Percentiles rank a stretch among this genome's conserved stretches.
Evolutionary conservation across 2,113 vertebrate genomes (phyloP).

Genomic region (Tragelaphus imberbis): DNA sequence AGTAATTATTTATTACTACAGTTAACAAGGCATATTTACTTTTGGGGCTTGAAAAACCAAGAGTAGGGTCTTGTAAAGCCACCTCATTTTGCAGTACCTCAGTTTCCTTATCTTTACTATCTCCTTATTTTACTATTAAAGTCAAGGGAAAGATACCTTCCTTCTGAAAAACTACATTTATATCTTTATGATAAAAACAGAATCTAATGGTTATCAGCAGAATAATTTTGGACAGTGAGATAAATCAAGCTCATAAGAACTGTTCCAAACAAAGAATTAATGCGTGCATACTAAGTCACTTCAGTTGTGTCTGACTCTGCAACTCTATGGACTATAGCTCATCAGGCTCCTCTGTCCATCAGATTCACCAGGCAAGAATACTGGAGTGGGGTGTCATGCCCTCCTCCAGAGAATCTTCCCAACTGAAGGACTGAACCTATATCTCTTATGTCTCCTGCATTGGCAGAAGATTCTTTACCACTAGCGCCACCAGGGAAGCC

Average conservation of each 20-base stretch:
- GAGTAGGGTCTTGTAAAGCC: not conserved
- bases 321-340: not conserved
- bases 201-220: not conserved
- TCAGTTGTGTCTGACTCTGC: not conserved
- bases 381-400: not conserved
- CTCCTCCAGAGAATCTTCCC: not conserved
- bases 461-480: not conserved
- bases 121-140: not conserved
- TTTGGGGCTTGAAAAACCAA: not conserved
- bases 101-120: not conserved
- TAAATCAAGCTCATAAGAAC: not conserved
- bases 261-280: not conserved
- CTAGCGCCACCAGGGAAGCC: not conserved
- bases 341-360: not conserved
- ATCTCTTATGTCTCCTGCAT: not conserved
- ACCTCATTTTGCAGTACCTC: not conserved
- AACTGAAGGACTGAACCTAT: not conserved
- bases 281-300: not conserved
- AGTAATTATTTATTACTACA: not conserved
- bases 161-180: not conserved
- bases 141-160: not conserved
- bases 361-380: not conserved
- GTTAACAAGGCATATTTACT: not conserved
- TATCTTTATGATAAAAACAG: not conserved
- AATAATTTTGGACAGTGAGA: not conserved